Conservation (phyloP, 2,888 invertebrate genomes). For the Erpobdella octoculata region DNA sequence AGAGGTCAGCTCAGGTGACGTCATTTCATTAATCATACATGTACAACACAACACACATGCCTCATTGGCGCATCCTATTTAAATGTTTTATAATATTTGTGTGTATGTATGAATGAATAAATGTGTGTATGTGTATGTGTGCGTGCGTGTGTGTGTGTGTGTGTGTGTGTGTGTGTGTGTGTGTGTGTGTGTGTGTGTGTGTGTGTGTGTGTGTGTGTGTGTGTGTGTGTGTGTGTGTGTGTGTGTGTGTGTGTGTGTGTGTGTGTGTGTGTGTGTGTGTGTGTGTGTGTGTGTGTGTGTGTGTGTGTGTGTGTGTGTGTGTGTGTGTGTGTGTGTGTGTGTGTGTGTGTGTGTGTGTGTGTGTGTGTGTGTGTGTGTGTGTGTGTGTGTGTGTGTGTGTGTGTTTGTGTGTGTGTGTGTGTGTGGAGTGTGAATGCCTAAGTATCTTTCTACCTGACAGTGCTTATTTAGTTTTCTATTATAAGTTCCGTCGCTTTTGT, state of each 20-base stretch:
- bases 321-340: neutral
- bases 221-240: neutral
- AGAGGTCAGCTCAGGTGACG: no score
- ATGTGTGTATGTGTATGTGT: neutral
- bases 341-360: neutral
- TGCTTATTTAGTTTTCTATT: neutral
- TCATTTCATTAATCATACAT: no score
- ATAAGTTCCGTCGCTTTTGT: neutral
- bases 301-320: neutral
- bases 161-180: neutral
- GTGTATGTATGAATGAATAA: neutral
- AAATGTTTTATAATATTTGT: neutral
- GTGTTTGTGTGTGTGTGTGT: neutral
- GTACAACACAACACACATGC: no score
- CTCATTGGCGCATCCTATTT: neutral
- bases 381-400: neutral
- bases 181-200: neutral
- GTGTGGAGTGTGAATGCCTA: neutral
- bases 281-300: neutral
- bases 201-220: neutral
- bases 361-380: neutral
- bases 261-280: slow-evolving; percentile 15
- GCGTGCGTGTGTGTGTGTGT: neutral
- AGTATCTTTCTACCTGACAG: neutral
- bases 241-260: neutral